These are phyloP conservation scores for Incurvaria masculella DNA, from an alignment of 2,888 invertebrate species.

Conservation along the genomic window DNA sequence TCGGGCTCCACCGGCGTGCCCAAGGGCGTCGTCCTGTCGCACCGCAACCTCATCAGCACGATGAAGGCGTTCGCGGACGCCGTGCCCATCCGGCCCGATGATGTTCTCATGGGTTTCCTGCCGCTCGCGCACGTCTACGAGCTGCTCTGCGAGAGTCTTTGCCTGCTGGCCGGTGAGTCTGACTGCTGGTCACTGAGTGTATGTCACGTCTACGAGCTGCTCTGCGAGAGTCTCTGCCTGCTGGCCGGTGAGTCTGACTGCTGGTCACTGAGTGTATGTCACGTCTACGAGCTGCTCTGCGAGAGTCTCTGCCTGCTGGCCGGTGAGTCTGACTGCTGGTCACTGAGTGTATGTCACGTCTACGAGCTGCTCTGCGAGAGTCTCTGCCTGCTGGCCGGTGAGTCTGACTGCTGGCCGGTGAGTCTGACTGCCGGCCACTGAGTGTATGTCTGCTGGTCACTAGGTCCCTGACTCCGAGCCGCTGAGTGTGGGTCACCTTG, in stretches of 20 bases:
- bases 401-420: conserved; percentile 40
- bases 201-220: conserved; percentile 96
- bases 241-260: conserved; percentile 75
- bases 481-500: no score
- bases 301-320: conserved; percentile 79
- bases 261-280: no score
- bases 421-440: no score
- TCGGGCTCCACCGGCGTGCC: conserved; percentile 96
- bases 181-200: neutral
- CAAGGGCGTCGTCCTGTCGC: conserved; percentile 83
- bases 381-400: conserved; percentile 77
- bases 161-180: conserved; percentile 76
- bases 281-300: conserved; percentile 94
- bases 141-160: conserved; percentile 85
- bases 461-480: no score
- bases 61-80: conserved; percentile 79
- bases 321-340: no score
- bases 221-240: conserved; percentile 85
- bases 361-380: conserved; percentile 93
- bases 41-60: conserved; percentile 77
- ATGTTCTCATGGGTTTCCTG: conserved; percentile 91
- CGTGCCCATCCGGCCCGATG: conserved; percentile 66
- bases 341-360: conserved; percentile 97
- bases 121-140: conserved; percentile 98
- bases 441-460: no score